phyloP scores from a whole-genome alignment of 2,797 vertebrate genomes.

The Ceryle rudis region DNA sequence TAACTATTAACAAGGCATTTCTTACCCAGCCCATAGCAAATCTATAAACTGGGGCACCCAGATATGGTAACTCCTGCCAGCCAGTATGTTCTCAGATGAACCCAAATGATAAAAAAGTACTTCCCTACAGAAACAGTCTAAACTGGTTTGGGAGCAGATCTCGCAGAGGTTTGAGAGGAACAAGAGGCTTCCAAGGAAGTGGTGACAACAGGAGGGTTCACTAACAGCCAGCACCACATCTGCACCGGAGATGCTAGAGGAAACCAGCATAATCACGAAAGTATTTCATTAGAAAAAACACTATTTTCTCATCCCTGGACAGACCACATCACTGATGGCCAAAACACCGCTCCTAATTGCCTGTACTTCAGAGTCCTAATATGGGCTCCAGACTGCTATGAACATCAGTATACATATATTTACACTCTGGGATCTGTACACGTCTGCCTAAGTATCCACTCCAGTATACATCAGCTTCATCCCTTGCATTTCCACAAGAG shows the following conservation, averaged over 20 bases:
- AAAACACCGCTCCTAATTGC: background rate
- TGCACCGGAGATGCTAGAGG: background rate
- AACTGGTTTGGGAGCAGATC: background rate
- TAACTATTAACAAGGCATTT: background rate
- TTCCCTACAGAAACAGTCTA: background rate
- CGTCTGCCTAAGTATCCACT: background rate
- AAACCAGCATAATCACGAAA: background rate
- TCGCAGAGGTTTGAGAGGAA: background rate
- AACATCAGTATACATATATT: background rate
- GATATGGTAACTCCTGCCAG: background rate
- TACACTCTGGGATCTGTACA: background rate
- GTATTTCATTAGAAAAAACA: background rate
- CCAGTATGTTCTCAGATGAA: background rate
- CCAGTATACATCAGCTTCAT: background rate
- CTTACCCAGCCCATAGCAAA: rapidly evolving
- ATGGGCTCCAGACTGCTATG: background rate
- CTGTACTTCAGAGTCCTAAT: background rate
- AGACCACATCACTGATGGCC: background rate
- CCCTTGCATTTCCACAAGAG: background rate
- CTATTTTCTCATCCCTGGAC: background rate
- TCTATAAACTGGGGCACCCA: background rate
- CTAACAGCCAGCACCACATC: background rate
- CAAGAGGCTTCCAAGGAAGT: background rate
- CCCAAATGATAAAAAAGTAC: background rate
- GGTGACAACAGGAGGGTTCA: background rate